phyloP scores from a whole-genome alignment of 2,113 vertebrate genomes.

The Grus americana region DNA sequence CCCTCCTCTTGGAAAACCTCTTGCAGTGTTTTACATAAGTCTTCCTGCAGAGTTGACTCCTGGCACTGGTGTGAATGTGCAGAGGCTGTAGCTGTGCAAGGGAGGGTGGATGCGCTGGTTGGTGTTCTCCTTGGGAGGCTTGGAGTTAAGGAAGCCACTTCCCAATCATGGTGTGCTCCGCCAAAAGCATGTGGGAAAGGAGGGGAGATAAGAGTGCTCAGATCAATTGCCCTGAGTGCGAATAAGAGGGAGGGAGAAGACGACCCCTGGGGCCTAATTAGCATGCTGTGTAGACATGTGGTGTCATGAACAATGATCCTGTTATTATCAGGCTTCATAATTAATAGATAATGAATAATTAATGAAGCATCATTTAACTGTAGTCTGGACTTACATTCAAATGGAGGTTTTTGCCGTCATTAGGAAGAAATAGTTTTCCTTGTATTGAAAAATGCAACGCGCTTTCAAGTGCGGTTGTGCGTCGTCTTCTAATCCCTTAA shows the following conservation, averaged over 20 bases:
- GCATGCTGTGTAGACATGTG: background rate
- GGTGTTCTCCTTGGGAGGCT: background rate
- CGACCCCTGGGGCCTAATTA: conserved; percentile 8
- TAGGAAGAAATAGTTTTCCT: background rate
- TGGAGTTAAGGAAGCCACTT: background rate
- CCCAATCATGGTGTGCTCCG: background rate
- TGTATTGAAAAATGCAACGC: background rate
- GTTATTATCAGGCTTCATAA: conserved; percentile 24
- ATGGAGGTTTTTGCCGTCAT: background rate
- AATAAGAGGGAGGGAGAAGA: background rate
- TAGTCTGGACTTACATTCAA: background rate
- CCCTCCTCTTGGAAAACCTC: background rate
- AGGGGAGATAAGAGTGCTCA: background rate
- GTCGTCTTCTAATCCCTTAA: background rate
- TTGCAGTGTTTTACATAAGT: conserved; percentile 14
- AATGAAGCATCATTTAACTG: conserved; percentile 3
- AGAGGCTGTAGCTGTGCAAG: background rate
- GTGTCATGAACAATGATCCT: conserved; percentile 3
- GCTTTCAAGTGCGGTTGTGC: background rate
- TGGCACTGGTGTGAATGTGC: background rate
- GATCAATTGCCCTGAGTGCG: background rate
- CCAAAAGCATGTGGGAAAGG: background rate
- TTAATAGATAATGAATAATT: conserved; percentile 55
- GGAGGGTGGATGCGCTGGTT: background rate
- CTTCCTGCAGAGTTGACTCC: background rate